Conservation (phyloP, 2,888 invertebrate species). For the Oasisia sp. region DNA sequence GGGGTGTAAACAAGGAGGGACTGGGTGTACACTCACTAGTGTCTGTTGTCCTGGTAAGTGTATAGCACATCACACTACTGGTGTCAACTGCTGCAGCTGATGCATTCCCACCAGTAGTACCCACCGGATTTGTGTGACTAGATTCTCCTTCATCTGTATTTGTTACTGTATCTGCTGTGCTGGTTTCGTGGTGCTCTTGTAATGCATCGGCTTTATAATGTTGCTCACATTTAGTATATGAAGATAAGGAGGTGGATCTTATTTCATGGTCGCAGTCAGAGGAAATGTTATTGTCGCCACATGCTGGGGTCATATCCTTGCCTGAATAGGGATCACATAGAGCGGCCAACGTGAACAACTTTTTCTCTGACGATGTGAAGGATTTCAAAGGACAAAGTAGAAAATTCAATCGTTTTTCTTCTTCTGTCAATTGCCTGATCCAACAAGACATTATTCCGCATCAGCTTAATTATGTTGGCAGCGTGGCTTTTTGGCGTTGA, state of each 20-base stretch:
- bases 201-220: background rate
- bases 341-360: background rate
- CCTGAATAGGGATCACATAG: background rate
- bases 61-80: background rate
- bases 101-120: background rate
- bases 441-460: background rate
- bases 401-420: conserved; percentile 6
- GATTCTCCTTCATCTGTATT: background rate
- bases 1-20: conserved; percentile 26
- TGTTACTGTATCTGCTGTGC: background rate
- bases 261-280: background rate
- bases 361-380: background rate
- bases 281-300: background rate
- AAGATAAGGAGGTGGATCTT: background rate
- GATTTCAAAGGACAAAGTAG: conserved; percentile 3
- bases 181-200: background rate
- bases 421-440: background rate
- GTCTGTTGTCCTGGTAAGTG: background rate
- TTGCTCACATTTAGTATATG: background rate
- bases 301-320: background rate
- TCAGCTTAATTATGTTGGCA: background rate
- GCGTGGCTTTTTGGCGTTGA: background rate
- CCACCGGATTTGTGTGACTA: background rate
- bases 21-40: background rate
- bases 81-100: background rate